phyloP scores from a whole-genome alignment of 2,113 vertebrate species.

The Leptosomus discolor region DNA sequence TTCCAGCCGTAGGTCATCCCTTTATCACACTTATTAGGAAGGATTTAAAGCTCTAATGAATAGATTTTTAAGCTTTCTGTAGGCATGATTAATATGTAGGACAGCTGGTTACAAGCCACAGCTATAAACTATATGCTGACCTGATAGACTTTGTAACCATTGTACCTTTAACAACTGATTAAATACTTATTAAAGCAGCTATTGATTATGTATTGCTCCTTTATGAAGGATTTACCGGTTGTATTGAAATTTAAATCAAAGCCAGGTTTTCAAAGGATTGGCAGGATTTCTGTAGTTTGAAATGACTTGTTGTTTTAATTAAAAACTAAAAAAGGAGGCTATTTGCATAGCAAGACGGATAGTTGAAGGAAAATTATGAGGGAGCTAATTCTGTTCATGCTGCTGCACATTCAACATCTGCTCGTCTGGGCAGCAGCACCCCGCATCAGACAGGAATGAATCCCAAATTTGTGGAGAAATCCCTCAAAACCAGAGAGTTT shows the following conservation, averaged over 20 bases:
- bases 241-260: neutral
- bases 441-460: neutral
- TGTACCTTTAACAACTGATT: constrained; percentile 27
- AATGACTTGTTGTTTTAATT: constrained; percentile 8
- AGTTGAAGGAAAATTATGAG: neutral
- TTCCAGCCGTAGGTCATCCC: neutral
- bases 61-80: constrained; percentile 2
- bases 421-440: neutral
- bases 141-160: neutral
- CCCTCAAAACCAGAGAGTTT: neutral
- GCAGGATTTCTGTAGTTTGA: neutral
- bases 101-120: neutral
- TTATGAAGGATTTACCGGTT: neutral
- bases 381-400: neutral
- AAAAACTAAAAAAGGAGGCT: neutral
- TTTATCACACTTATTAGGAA: neutral
- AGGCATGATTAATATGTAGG: neutral
- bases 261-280: constrained; percentile 11
- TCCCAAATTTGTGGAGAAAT: neutral
- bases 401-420: neutral
- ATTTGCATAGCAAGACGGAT: neutral
- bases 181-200: constrained; percentile 17
- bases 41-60: neutral
- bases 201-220: constrained; percentile 25
- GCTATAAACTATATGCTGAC: neutral